Evolutionary conservation across 2,888 invertebrate genomes (phyloP), one percentile per base, ranked within the genome.

Genomic region (Agriopis marginaria): DNA sequence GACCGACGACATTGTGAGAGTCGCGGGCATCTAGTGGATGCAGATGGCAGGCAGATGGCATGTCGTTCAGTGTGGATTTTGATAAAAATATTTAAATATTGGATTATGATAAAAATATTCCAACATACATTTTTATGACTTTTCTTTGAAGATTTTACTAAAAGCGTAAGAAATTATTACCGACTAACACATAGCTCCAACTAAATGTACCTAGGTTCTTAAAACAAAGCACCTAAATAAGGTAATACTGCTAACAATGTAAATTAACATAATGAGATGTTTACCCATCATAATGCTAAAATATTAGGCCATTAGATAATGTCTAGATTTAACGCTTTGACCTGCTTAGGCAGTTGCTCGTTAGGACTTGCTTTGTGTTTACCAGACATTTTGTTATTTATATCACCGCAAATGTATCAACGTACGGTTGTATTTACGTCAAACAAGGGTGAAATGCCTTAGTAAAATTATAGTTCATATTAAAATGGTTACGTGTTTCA

Each of bases 201-300:
- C 17, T 17, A 42, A 42, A 11, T 17, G 17, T 40, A 14, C n/a
- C 9, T 17, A 17, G 9, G 45, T 58, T 23, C n/a, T 47, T 42
- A 23, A 58, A 56, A 58, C 32, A 47, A 58, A 58, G 45, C 32
- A 9, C 58, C 45, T 47, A 58, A 45, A 45, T 58, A n/a, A 9
- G 45, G 45, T 10, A 32, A 58, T 45, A 12, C 58, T 11, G 58
- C 45, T 47, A 23, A 56, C 42, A 58, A 58, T 45, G 49, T 45
- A 51, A 64, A 51, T 61, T 53, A 32, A n/a, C 68, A 70, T 66
- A 66, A 63, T 55, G 47, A 56, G 63, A 42, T 61, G 54, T 42
- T 63, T 55, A 14, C 42, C 23, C 53, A 44, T 53, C 12, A 8
- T 58, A 9, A 12, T 12, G 23, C 32, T 58, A 32, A 58, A 58